These are phyloP conservation scores for Drosophila asahinai DNA, from an alignment of 1,140 invertebrate genomes.

Conservation along the genomic window DNA sequence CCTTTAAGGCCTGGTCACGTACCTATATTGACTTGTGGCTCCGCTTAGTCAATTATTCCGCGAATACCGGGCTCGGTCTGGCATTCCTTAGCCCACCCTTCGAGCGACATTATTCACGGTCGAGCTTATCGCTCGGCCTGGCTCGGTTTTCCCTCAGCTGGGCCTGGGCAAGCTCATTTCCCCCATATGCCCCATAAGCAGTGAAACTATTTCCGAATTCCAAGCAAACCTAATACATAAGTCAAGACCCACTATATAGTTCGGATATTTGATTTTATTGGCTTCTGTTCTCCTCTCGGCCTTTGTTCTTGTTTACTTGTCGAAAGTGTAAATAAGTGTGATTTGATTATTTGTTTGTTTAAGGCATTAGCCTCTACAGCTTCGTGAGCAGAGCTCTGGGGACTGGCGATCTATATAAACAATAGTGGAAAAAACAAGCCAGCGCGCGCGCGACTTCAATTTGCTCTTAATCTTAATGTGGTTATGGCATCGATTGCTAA, in stretches of 20 bases:
- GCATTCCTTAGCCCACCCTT: neutral
- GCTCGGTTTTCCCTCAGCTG: constrained; percentile 20
- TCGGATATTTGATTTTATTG: constrained; percentile 23
- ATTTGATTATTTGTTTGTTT: constrained; percentile 19
- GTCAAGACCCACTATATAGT: constrained; percentile 10
- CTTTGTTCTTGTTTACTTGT: constrained; percentile 30
- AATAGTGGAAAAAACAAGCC: constrained; percentile 5
- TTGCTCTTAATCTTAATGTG: constrained; percentile 42
- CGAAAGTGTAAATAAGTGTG: constrained; percentile 32
- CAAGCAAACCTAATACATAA: neutral
- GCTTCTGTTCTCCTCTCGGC: neutral
- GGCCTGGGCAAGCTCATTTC: neutral
- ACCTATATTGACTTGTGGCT: neutral
- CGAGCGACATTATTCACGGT: constrained; percentile 11
- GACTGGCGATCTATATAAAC: constrained; percentile 18
- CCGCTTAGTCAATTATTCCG: constrained; percentile 11
- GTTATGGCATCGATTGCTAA: constrained; percentile 28
- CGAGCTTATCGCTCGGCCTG: constrained; percentile 11
- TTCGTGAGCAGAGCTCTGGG: constrained; percentile 13
- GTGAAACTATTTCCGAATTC: constrained; percentile 20
- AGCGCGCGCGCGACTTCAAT: constrained; percentile 35
- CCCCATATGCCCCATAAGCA: neutral
- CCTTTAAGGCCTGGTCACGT: constrained; percentile 1
- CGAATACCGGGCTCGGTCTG: neutral
- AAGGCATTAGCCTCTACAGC: constrained; percentile 32